Evolutionary conservation across 2,113 vertebrate genomes (phyloP).

Genomic region (Prochilodus magdalenae): DNA sequence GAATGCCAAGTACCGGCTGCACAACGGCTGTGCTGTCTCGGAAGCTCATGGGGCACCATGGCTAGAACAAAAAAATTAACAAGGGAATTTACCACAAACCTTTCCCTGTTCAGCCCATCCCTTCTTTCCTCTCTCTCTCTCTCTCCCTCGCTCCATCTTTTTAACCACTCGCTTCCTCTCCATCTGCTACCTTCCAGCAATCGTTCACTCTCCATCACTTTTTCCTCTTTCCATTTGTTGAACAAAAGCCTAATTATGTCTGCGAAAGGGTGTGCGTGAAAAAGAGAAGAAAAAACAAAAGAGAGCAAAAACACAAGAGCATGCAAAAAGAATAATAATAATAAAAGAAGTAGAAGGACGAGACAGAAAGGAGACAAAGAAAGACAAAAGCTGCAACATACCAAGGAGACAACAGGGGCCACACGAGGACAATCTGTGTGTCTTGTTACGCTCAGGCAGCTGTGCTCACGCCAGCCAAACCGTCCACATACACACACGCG

Average conservation of each 20-base stretch:
- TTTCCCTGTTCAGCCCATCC: constrained; percentile 25
- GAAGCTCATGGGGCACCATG: neutral
- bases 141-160: constrained; percentile 20
- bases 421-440: constrained; percentile 48
- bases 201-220: neutral
- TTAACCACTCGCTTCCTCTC: constrained; percentile 42
- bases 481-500: neutral
- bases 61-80: constrained; percentile 28
- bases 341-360: neutral
- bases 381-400: neutral
- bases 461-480: constrained; percentile 6
- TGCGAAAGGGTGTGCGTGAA: constrained; percentile 22
- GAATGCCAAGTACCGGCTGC: neutral
- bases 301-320: neutral
- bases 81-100: constrained; percentile 38
- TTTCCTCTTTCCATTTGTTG: constrained; percentile 42
- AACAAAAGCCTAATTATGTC: constrained; percentile 56
- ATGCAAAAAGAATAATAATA: neutral
- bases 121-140: constrained; percentile 13
- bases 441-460: constrained; percentile 50
- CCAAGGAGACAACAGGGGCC: constrained; percentile 35
- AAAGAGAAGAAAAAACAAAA: constrained; percentile 9
- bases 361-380: neutral
- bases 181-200: constrained; percentile 45
- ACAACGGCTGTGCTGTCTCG: neutral